phyloP scores from a whole-genome alignment of 2,797 vertebrate species.

The Sphaeramia orbicularis region DNA sequence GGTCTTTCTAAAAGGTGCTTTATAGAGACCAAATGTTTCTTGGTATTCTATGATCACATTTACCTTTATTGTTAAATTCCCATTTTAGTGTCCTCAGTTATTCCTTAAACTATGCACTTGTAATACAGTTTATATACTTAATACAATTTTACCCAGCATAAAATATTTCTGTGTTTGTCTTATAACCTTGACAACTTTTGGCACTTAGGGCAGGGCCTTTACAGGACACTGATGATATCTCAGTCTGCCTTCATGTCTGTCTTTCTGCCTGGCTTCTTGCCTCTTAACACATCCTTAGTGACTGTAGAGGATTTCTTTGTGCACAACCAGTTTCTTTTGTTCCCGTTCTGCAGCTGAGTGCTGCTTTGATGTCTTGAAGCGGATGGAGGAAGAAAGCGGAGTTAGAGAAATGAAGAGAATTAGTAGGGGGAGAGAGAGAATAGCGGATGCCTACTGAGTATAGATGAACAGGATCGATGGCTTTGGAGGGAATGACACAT shows the following conservation, averaged over 20 bases:
- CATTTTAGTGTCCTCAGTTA: background rate
- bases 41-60: no score
- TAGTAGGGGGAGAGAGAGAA: slow-evolving; percentile 54
- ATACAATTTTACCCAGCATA: no score
- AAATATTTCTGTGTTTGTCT: background rate
- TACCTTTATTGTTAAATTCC: no score
- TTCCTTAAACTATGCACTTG: background rate
- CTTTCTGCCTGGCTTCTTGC: slow-evolving; percentile 16
- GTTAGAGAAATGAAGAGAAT: slow-evolving; percentile 57
- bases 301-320: slow-evolving; percentile 63
- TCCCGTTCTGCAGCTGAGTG: slow-evolving; percentile 48
- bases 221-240: slow-evolving; percentile 25
- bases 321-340: slow-evolving; percentile 64
- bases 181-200: background rate
- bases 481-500: slow-evolving; percentile 59
- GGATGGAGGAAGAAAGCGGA: slow-evolving; percentile 41
- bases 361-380: slow-evolving; percentile 72
- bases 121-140: no score
- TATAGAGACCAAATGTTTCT: no score
- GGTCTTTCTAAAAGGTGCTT: background rate
- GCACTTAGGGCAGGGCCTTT: background rate
- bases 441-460: slow-evolving; percentile 47
- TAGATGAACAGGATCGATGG: slow-evolving; percentile 65
- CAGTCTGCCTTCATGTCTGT: slow-evolving; percentile 22
- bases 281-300: slow-evolving; percentile 37